These are phyloP conservation scores for Drosophila rufa DNA, from an alignment of 1,140 invertebrate species.

Conservation along the genomic window DNA sequence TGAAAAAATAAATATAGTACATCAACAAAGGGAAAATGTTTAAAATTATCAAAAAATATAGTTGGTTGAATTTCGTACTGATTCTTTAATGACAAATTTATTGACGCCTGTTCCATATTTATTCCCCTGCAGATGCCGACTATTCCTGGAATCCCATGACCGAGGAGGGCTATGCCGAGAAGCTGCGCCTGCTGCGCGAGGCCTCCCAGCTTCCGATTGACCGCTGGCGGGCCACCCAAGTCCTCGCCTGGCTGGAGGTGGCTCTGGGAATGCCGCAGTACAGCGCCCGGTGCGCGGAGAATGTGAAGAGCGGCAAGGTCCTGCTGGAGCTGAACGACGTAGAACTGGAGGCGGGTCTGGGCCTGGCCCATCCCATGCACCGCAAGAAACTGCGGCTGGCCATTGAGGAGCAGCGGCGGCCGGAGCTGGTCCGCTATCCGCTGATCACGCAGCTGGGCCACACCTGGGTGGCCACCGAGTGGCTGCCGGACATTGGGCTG, in stretches of 20 bases:
- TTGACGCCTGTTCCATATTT: too few species aligned
- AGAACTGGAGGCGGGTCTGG: slow-evolving; percentile 94
- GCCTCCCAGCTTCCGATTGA: slow-evolving; percentile 95
- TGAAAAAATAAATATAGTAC: background rate
- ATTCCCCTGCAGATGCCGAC: slow-evolving; percentile 54
- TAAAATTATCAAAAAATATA: too few species aligned
- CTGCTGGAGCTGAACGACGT: slow-evolving; percentile 94
- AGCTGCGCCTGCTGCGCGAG: slow-evolving; percentile 92
- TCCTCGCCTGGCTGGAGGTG: slow-evolving; percentile 96
- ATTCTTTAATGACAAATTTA: too few species aligned
- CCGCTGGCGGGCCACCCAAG: slow-evolving; percentile 95
- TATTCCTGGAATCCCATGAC: slow-evolving; percentile 91
- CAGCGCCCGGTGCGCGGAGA: slow-evolving; percentile 94
- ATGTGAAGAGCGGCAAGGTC: slow-evolving; percentile 98
- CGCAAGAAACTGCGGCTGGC: slow-evolving; percentile 96
- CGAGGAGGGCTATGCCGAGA: slow-evolving; percentile 94
- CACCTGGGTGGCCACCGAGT: slow-evolving; percentile 96
- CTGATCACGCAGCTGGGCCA: slow-evolving; percentile 94
- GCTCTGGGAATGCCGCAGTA: slow-evolving; percentile 97
- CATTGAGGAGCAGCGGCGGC: slow-evolving; percentile 95
- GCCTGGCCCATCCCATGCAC: slow-evolving; percentile 95
- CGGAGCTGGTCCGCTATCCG: slow-evolving; percentile 93
- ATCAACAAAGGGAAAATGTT: too few species aligned
- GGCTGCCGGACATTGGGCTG: slow-evolving; percentile 95
- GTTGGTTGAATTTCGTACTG: too few species aligned